A percentile compares a stretch with the other conserved stretches of the same genome.
These are phyloP conservation scores for Bombus waltoni DNA, from an alignment of 1,140 invertebrate genomes.

Conservation along the genomic window DNA sequence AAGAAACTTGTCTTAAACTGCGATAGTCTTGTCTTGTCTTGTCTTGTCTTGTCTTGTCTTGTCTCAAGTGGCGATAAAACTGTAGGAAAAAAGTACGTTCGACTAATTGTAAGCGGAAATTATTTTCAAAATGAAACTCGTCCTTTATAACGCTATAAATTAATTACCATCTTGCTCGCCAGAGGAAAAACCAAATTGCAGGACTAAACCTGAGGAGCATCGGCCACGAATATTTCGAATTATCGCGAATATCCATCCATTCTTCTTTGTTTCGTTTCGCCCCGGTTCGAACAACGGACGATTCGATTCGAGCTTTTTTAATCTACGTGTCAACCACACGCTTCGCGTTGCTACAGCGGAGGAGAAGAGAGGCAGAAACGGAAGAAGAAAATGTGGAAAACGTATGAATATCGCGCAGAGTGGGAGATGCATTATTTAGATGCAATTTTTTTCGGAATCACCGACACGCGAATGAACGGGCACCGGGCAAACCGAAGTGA, in stretches of 20 bases:
- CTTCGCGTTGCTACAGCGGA: neutral
- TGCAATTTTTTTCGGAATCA: conserved; percentile 54
- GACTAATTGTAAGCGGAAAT: no score
- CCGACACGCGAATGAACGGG: conserved; percentile 1
- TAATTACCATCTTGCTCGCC: neutral
- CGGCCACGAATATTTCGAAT: neutral
- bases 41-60: no score
- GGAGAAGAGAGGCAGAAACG: neutral
- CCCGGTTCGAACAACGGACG: neutral
- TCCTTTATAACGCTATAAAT: neutral
- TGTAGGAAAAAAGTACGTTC: no score
- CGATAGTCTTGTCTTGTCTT: no score
- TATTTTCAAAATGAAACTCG: neutral
- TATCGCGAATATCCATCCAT: neutral
- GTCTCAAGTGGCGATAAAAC: no score
- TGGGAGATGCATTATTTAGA: conserved; percentile 47
- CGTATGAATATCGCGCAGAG: conserved; percentile 26
- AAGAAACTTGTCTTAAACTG: no score
- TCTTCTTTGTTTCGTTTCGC: neutral
- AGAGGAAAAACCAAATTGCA: no score
- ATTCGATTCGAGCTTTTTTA: conserved; percentile 4
- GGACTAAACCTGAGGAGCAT: neutral
- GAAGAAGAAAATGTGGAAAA: neutral
- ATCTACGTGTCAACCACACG: neutral
- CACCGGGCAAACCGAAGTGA: neutral